Conservation (phyloP, 2,113 vertebrate genomes). For the Dipodomys ordii region DNA sequence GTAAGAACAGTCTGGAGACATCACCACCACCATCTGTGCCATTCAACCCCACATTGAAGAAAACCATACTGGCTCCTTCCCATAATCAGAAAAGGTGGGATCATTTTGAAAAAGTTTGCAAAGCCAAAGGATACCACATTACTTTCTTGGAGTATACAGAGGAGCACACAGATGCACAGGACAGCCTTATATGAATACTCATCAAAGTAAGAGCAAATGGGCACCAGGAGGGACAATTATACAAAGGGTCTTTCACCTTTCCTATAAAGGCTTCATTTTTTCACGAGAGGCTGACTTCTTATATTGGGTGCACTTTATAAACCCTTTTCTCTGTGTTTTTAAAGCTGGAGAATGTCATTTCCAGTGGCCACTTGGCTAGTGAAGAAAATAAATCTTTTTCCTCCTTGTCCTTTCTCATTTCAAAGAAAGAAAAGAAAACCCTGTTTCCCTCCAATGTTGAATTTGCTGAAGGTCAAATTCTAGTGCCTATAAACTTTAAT, state of each 20-base stretch:
- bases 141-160: not conserved
- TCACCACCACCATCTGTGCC: not conserved
- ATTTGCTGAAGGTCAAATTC: slow-evolving; percentile 78
- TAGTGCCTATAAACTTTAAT: slow-evolving; percentile 80
- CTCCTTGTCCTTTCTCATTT: slow-evolving; percentile 49
- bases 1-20: not conserved
- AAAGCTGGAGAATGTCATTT: slow-evolving; percentile 52
- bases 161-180: not conserved
- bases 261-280: not conserved
- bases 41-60: not conserved
- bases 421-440: slow-evolving; percentile 74
- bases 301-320: not conserved
- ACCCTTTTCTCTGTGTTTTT: not conserved
- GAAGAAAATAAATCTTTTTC: slow-evolving; percentile 71
- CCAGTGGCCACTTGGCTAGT: slow-evolving; percentile 13
- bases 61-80: no score
- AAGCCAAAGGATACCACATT: not conserved
- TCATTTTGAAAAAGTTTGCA: not conserved
- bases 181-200: not conserved
- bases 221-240: rapidly evolving
- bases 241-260: not conserved
- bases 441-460: slow-evolving; percentile 49
- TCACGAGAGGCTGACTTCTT: slow-evolving; percentile 6
- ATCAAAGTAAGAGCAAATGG: not conserved
- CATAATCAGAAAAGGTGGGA: not conserved